Evolutionary conservation across 1,140 invertebrate species (phyloP).

Genomic region (Pteromalus puparum): DNA sequence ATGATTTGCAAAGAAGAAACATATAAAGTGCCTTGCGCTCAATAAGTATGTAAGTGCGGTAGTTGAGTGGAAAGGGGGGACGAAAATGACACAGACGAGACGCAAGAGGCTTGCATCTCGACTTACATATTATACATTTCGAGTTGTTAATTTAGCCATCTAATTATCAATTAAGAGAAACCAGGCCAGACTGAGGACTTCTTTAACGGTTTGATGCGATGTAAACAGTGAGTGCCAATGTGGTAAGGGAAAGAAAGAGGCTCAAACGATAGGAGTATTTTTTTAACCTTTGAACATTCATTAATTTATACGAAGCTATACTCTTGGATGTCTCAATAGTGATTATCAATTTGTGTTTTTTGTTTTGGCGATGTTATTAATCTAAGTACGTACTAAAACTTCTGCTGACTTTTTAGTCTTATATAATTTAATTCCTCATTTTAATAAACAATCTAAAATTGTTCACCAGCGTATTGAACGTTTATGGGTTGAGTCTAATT

Average conservation of each 20-base stretch:
- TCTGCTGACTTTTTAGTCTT: no score
- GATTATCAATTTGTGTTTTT: background rate
- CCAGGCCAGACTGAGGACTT: background rate
- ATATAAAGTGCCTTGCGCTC: background rate
- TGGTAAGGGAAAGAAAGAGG: background rate
- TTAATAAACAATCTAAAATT: no score
- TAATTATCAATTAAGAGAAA: slow-evolving; percentile 27
- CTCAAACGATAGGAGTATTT: background rate
- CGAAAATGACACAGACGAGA: background rate
- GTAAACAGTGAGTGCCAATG: background rate
- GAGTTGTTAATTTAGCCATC: slow-evolving; percentile 28
- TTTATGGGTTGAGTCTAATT: no score
- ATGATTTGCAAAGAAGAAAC: no score
- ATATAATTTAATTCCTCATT: no score
- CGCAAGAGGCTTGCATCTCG: background rate
- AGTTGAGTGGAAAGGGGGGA: background rate
- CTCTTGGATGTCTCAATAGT: background rate
- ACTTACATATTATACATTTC: background rate
- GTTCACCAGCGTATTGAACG: no score
- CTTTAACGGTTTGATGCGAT: slow-evolving; percentile 11
- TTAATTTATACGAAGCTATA: background rate
- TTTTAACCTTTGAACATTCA: slow-evolving; percentile 26
- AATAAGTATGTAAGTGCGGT: background rate
- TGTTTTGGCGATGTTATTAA: no score
- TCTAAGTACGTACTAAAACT: no score